A percentile compares a stretch with the other conserved stretches of the same genome.
Evolutionary conservation across 2,113 vertebrate species (phyloP).

Genomic region (Progne subis): DNA sequence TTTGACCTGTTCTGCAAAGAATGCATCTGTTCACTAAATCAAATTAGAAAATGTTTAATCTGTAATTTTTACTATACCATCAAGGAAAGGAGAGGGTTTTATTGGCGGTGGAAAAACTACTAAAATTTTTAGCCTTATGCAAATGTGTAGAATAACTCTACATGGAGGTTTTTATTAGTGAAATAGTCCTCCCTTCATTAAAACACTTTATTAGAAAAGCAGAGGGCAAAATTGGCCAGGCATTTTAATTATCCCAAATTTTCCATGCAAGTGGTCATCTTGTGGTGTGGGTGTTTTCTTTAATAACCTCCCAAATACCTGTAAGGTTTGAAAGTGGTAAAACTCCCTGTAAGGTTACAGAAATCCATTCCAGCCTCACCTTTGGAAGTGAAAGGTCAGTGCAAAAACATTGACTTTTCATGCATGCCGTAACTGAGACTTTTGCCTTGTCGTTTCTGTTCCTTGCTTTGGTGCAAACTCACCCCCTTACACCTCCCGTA

Average conservation of each 20-base stretch:
- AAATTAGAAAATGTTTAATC: constrained; percentile 8
- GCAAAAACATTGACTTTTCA: constrained; percentile 49
- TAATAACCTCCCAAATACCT: constrained; percentile 75
- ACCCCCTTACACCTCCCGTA: background rate
- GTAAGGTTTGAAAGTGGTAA: constrained; percentile 58
- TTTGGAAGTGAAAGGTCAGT: constrained; percentile 66
- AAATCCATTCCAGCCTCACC: constrained; percentile 70
- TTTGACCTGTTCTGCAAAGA: background rate
- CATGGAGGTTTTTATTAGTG: background rate
- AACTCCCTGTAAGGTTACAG: constrained; percentile 59
- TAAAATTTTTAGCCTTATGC: background rate
- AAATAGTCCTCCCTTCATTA: constrained; percentile 24
- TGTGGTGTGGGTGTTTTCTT: constrained; percentile 69
- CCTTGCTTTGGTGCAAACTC: background rate
- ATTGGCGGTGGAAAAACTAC: background rate
- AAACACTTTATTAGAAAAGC: background rate
- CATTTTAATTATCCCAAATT: constrained; percentile 70
- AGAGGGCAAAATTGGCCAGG: background rate
- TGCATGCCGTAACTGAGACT: constrained; percentile 12
- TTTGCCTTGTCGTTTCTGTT: background rate
- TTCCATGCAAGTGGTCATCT: constrained; percentile 69
- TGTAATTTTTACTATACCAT: background rate
- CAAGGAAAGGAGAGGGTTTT: background rate
- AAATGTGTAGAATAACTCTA: background rate
- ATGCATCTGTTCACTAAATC: background rate